Evolutionary conservation across 2,113 vertebrate species (phyloP), one percentile per base, ranked within the genome.

Genomic region (Siphamia tubifer): DNA sequence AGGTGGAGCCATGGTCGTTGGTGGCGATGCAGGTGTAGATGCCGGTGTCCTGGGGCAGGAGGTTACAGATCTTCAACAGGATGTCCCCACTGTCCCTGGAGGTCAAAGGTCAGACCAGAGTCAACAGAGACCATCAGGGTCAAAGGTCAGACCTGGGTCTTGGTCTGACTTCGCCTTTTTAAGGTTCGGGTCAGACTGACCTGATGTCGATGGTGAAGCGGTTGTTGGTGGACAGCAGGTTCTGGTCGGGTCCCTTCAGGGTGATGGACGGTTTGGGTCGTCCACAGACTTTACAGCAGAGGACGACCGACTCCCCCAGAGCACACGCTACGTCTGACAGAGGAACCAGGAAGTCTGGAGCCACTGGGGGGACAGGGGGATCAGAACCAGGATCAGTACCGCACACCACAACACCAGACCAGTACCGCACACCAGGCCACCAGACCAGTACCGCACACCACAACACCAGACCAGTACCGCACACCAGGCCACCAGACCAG

Each of bases 1-100:
- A 97, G 1, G 94, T 80, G 0, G 94, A 91, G 34, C 98, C 98
- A 0, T 95, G 95, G 49, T 98, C 94, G 2, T 99, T 99, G 9
- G 94, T 79, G 0, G 97, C 98, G 43, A 96, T 92, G 4, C 98
- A 99, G 48, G 96, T 99, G 83, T 99, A 99, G 86, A 99, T 98
- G 3, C 98, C 98, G 0, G 97, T 99, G 75, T 99, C 98, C 64
- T 98, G 97, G 11, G 98, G 98, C 96, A 98, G 96, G 82, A 99
- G 84, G 24, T 98, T 98, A 74, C 96, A 98, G 85, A 99, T 95
- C 89, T 98, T 98, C 84, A 99, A 72, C 75, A 94, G 84, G 75
- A 96, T 95, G 78, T 99, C 98, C 1, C 98, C 98, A 0, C 97
- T 96, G 17, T 99, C 97, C 86, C 98, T 99, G 73, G 12, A 66